Conservation (phyloP, 2,113 vertebrate species). For the Caranx melampygus region DNA sequence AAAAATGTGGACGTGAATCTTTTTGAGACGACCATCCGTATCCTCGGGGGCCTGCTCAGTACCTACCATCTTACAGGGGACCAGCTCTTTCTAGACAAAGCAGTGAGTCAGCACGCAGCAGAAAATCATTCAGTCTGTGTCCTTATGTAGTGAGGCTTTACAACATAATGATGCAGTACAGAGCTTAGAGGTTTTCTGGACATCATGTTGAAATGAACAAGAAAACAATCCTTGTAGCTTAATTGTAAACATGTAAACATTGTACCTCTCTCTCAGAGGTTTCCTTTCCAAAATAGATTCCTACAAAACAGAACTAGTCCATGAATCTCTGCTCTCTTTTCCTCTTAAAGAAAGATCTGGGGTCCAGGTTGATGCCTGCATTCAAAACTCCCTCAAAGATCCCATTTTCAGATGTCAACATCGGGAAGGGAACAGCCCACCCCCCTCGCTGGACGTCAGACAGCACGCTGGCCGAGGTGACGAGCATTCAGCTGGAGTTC, state of each 20-base stretch:
- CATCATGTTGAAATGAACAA: neutral
- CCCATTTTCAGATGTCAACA: constrained; percentile 96
- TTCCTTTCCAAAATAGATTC: neutral
- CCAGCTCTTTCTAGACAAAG: constrained; percentile 91
- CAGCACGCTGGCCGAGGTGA: constrained; percentile 97
- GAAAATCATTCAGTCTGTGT: neutral
- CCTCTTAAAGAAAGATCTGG: constrained; percentile 89
- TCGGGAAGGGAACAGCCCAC: constrained; percentile 94
- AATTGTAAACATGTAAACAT: neutral
- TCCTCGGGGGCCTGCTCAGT: constrained; percentile 94
- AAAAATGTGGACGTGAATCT: constrained; percentile 97
- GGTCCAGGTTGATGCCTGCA: constrained; percentile 93
- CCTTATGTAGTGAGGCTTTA: neutral
- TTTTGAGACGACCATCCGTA: constrained; percentile 97
- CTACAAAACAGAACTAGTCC: too few species aligned
- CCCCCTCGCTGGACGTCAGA: constrained; percentile 95
- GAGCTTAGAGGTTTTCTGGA: neutral
- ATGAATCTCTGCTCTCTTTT: neutral
- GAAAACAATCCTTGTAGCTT: neutral
- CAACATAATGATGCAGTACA: neutral
- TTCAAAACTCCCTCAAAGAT: constrained; percentile 96
- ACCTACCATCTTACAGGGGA: constrained; percentile 93
- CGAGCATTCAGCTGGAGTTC: constrained; percentile 97
- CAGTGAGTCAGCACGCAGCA: constrained; percentile 83
- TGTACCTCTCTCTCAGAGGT: neutral